phyloP scores from a whole-genome alignment of 2,113 vertebrate species.

The Martes martes region DNA sequence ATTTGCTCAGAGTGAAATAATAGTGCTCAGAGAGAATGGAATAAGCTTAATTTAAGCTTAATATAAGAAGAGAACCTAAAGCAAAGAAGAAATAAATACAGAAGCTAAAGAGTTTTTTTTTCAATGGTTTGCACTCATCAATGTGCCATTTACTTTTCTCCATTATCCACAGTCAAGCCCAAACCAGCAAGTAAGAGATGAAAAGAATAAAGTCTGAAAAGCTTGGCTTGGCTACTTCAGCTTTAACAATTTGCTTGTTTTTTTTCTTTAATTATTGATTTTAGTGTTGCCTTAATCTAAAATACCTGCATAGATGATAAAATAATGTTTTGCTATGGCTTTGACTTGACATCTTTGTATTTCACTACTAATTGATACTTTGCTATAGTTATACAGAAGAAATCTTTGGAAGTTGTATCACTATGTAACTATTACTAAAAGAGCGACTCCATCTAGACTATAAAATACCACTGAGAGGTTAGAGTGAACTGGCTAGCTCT shows the following conservation, averaged over 20 bases:
- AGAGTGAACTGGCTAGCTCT: background rate
- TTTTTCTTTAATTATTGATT: background rate
- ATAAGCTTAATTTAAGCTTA: background rate
- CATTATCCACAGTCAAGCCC: slow-evolving; percentile 62
- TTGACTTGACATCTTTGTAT: slow-evolving; percentile 44
- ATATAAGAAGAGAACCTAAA: background rate
- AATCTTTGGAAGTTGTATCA: background rate
- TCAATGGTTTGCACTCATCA: background rate
- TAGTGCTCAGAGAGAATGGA: background rate
- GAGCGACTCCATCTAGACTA: background rate
- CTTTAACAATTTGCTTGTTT: slow-evolving; percentile 17
- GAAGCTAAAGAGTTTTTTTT: background rate
- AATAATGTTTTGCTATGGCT: background rate
- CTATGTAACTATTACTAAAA: background rate
- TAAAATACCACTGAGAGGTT: background rate
- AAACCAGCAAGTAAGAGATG: slow-evolving; percentile 74
- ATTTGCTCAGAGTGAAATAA: background rate
- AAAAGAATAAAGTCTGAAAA: slow-evolving; percentile 60
- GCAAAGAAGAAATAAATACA: background rate
- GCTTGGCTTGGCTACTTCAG: slow-evolving; percentile 16
- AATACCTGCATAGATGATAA: background rate
- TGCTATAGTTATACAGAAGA: slow-evolving; percentile 12
- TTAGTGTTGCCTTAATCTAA: background rate
- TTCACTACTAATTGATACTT: slow-evolving; percentile 35
- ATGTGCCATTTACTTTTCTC: slow-evolving; percentile 40